Evolutionary conservation across 2,888 invertebrate genomes (phyloP).

Genomic region (Catocala sponsa): DNA sequence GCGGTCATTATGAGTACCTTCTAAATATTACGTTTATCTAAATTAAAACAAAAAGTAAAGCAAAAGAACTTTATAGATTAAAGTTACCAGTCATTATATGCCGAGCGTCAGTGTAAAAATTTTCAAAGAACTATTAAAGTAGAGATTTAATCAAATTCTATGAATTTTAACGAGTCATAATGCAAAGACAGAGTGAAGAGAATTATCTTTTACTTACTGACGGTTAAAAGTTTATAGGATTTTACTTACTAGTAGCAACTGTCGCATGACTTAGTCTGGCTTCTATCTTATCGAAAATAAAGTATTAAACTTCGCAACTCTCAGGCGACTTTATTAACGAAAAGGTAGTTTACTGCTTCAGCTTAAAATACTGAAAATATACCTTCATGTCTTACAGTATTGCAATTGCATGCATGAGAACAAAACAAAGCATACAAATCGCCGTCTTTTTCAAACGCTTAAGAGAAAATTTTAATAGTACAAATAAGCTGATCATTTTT

Average conservation of each 20-base stretch:
- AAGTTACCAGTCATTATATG: constrained; percentile 1
- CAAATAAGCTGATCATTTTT: too few species aligned
- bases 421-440: too few species aligned
- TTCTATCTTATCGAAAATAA: not conserved
- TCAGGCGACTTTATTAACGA: too few species aligned
- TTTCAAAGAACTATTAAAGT: constrained; percentile 36
- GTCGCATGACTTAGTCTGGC: not conserved
- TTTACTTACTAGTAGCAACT: not conserved
- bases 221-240: constrained; percentile 12
- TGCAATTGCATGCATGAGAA: too few species aligned
- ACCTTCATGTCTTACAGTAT: too few species aligned
- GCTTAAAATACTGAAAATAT: too few species aligned
- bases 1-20: not conserved
- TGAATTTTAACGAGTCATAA: constrained; percentile 46
- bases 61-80: constrained; percentile 4
- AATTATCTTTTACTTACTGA: constrained; percentile 32
- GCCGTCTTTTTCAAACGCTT: too few species aligned
- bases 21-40: not conserved
- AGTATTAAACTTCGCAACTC: not conserved
- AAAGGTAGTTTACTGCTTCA: too few species aligned
- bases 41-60: not conserved
- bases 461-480: too few species aligned
- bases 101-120: constrained; percentile 15
- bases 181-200: constrained; percentile 20
- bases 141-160: constrained; percentile 38